Conservation (phyloP, 1,140 invertebrate species). For the Sogatella furcifera region DNA sequence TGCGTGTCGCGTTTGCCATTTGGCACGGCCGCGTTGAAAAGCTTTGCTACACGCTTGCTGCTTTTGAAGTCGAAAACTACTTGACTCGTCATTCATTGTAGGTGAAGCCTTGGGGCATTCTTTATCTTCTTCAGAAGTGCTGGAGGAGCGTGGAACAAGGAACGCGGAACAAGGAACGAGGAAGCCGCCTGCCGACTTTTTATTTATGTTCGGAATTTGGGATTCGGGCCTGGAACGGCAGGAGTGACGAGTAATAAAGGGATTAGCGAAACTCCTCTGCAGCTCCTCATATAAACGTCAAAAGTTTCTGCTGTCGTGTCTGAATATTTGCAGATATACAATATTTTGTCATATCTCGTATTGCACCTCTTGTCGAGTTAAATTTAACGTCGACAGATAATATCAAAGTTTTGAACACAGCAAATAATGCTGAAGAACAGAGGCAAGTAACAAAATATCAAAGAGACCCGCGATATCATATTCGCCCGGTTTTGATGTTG, state of each 20-base stretch:
- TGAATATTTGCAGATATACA: constrained; percentile 4
- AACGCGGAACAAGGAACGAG: no score
- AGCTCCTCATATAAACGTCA: constrained; percentile 1
- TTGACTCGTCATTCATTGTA: no score
- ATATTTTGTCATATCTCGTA: constrained; percentile 1
- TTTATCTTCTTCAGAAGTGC: no score
- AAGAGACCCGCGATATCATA: background rate
- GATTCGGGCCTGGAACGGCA: background rate
- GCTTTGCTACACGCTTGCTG: no score
- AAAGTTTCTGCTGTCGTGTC: background rate
- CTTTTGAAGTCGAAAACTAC: no score
- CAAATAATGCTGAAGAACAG: constrained; percentile 1
- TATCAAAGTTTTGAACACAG: constrained; percentile 1
- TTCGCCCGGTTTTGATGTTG: background rate
- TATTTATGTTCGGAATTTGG: no score
- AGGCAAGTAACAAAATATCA: constrained; percentile 1
- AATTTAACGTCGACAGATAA: constrained; percentile 1
- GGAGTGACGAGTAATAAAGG: background rate
- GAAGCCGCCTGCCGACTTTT: no score
- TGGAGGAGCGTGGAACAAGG: no score
- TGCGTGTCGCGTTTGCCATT: no score
- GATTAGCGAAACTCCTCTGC: background rate
- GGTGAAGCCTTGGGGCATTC: no score
- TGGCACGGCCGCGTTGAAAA: no score
- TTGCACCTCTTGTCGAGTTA: constrained; percentile 1